Evolutionary conservation across 2,113 vertebrate genomes (phyloP).

Genomic region (Acrocephalus kingi): DNA sequence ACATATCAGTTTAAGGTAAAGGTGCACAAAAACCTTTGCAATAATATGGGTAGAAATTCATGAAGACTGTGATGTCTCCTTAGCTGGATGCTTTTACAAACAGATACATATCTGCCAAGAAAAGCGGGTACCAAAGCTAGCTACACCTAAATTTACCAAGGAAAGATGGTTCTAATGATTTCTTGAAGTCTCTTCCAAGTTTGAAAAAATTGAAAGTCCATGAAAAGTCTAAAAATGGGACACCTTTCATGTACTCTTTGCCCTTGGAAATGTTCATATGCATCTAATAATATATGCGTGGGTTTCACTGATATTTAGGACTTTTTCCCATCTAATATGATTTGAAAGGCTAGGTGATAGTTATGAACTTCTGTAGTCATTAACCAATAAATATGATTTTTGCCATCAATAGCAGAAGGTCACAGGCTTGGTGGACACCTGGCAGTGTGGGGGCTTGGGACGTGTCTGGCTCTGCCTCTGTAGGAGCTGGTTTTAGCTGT

Average conservation of each 20-base stretch:
- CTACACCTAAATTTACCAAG: background rate
- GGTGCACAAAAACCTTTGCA: background rate
- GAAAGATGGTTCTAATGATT: background rate
- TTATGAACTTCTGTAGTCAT: background rate
- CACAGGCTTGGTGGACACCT: background rate
- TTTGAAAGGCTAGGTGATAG: background rate
- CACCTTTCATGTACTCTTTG: background rate
- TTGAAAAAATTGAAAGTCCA: background rate
- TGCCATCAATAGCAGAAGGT: fast-evolving
- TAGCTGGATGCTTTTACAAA: background rate
- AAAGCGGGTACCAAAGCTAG: background rate
- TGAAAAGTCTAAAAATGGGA: background rate
- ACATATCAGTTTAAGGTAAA: background rate
- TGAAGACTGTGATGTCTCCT: background rate
- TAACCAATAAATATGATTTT: background rate
- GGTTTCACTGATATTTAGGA: background rate
- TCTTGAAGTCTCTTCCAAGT: background rate
- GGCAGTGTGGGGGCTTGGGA: fast-evolving
- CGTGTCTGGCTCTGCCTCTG: fast-evolving
- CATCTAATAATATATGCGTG: background rate
- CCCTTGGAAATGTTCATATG: background rate
- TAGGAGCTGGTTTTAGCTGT: background rate
- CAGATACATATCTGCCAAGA: background rate
- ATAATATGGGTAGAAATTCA: background rate
- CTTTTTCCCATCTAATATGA: background rate